These are phyloP conservation scores for Myiagra hebetior DNA, from an alignment of 2,113 vertebrate genomes.

Conservation along the genomic window DNA sequence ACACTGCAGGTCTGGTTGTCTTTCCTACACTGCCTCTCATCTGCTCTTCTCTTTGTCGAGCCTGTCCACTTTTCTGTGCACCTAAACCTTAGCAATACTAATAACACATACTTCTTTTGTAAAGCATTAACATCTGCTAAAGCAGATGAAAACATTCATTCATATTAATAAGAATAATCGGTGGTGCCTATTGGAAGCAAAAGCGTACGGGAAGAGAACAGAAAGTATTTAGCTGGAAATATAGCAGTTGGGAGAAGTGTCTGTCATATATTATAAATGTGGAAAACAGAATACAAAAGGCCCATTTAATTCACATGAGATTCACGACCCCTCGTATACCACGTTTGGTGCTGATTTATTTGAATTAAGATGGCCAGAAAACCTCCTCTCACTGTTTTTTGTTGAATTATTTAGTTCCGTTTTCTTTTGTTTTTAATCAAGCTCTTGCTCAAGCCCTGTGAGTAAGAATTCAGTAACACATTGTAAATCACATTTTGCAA, in stretches of 20 bases:
- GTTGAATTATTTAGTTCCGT: not conserved
- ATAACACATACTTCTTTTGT: not conserved
- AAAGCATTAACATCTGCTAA: conserved; percentile 23
- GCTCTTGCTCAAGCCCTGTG: conserved; percentile 15
- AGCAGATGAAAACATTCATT: not conserved
- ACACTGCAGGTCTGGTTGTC: not conserved
- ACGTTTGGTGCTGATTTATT: conserved; percentile 27
- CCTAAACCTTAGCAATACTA: not conserved
- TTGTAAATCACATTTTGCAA: conserved; percentile 56
- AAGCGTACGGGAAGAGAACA: not conserved
- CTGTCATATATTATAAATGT: conserved; percentile 31
- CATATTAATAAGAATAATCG: not conserved
- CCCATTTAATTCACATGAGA: conserved; percentile 8
- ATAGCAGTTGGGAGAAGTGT: not conserved
- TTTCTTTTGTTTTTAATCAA: conserved; percentile 64
- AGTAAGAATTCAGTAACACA: conserved; percentile 42
- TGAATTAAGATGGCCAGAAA: conserved; percentile 45
- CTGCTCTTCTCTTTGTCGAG: not conserved
- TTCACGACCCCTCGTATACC: not conserved
- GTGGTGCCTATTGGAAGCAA: not conserved
- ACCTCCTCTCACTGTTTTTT: not conserved
- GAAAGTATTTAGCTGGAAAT: not conserved
- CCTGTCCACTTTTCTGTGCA: not conserved
- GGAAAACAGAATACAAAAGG: conserved; percentile 28
- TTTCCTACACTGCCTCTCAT: not conserved